phyloP scores from a whole-genome alignment of 2,113 vertebrate genomes.

The Solea senegalensis region DNA sequence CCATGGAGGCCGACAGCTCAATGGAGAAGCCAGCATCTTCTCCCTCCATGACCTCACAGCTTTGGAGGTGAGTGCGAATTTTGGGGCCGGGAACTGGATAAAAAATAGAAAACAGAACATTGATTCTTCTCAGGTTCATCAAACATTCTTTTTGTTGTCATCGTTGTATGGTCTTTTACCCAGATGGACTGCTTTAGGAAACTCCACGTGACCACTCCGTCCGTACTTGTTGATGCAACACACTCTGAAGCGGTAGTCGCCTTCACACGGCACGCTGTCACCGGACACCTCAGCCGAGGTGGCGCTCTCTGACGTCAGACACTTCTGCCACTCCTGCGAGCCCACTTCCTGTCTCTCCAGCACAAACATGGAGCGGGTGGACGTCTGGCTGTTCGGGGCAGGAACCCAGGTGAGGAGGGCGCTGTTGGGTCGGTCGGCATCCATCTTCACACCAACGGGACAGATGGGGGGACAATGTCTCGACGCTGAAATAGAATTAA shows the following conservation, averaged over 20 bases:
- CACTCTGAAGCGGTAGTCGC: conserved; percentile 88
- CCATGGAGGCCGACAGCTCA: conserved; percentile 82
- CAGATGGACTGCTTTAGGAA: conserved; percentile 86
- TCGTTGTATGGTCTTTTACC: conserved; percentile 69
- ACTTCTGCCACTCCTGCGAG: conserved; percentile 88
- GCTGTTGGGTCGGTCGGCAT: conserved; percentile 80
- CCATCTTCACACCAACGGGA: conserved; percentile 84
- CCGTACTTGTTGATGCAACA: conserved; percentile 89
- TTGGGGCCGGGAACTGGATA: conserved; percentile 84
- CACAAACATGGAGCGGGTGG: conserved; percentile 84
- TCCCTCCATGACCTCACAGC: conserved; percentile 71
- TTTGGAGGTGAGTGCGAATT: conserved; percentile 80
- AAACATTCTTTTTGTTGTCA: not conserved
- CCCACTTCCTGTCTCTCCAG: conserved; percentile 88
- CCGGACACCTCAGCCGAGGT: conserved; percentile 83
- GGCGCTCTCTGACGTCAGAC: conserved; percentile 84
- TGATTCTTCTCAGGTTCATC: not conserved
- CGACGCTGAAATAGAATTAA: conserved; percentile 73
- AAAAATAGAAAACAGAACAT: not conserved
- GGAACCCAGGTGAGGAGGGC: conserved; percentile 87
- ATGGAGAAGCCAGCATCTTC: conserved; percentile 86
- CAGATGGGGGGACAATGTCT: conserved; percentile 85
- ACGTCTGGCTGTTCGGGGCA: conserved; percentile 73
- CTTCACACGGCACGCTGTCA: conserved; percentile 84
- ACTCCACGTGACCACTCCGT: conserved; percentile 87